A percentile compares a stretch with the other conserved stretches of the same genome.
These are phyloP conservation scores for Diploscapter pachys DNA, from an alignment of 1,140 invertebrate species.

Conservation along the genomic window DNA sequence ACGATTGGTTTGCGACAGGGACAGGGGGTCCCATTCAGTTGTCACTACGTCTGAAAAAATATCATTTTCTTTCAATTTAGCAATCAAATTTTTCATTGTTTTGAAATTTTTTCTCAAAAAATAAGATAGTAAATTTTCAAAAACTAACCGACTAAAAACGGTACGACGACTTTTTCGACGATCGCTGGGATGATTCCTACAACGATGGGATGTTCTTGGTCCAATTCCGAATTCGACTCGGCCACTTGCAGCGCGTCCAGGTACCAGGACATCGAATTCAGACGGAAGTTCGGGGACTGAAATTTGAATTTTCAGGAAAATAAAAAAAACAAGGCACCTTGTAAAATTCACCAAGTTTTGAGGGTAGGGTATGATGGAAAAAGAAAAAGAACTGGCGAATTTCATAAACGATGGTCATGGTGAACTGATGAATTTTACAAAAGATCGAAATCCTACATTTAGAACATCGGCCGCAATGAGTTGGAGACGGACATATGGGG, in stretches of 20 bases:
- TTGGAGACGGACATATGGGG: conserved; percentile 74
- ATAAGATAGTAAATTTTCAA: neutral
- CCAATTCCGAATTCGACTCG: conserved; percentile 23
- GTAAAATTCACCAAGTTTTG: no score
- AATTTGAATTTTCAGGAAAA: neutral
- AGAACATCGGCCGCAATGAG: conserved; percentile 67
- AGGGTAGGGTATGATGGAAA: no score
- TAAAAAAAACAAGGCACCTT: neutral
- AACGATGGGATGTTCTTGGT: conserved; percentile 23
- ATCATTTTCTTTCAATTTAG: neutral
- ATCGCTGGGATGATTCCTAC: conserved; percentile 32
- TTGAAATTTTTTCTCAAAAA: no score
- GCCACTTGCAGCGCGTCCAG: conserved; percentile 12
- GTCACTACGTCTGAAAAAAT: conserved; percentile 31
- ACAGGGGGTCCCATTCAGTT: conserved; percentile 41
- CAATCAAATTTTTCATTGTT: no score
- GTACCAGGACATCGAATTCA: conserved; percentile 30
- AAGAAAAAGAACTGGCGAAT: no score
- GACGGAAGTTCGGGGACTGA: neutral
- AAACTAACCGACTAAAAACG: conserved; percentile 36
- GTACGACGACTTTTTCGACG: conserved; percentile 37
- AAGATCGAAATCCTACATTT: conserved; percentile 18
- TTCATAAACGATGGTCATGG: no score
- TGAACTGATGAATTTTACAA: neutral
- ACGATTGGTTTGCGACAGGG: conserved; percentile 27